These are phyloP conservation scores for Amaurobius ferox DNA, from an alignment of 2,888 invertebrate species.

Conservation along the genomic window DNA sequence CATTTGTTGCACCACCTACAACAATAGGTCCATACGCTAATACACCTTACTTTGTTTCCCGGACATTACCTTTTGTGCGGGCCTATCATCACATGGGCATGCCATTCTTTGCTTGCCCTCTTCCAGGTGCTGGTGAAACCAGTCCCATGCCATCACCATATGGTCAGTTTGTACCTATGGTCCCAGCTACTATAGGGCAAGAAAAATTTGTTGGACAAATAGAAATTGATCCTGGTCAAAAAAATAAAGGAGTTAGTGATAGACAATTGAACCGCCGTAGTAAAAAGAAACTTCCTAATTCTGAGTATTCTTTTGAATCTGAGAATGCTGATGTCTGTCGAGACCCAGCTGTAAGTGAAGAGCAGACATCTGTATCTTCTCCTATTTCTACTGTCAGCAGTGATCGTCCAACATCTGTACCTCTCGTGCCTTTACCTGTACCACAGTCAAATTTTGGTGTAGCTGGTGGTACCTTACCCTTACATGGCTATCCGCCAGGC, in stretches of 20 bases:
- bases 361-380: slow-evolving; percentile 25
- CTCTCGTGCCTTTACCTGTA: slow-evolving; percentile 70
- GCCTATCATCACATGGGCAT: slow-evolving; percentile 64
- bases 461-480: slow-evolving; percentile 49
- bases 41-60: slow-evolving; percentile 58
- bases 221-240: slow-evolving; percentile 43
- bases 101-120: slow-evolving; percentile 50
- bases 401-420: slow-evolving; percentile 59
- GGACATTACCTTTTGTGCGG: slow-evolving; percentile 64
- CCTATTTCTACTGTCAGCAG: slow-evolving; percentile 22
- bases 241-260: slow-evolving; percentile 31
- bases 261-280: slow-evolving; percentile 31
- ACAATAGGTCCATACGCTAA: slow-evolving; percentile 54
- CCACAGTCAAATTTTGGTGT: slow-evolving; percentile 56
- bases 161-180: slow-evolving; percentile 56
- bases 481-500: slow-evolving; percentile 66
- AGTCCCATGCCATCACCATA: slow-evolving; percentile 45
- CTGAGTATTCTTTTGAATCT: slow-evolving; percentile 20
- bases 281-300: slow-evolving; percentile 35
- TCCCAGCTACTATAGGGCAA: slow-evolving; percentile 32
- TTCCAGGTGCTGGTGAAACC: slow-evolving; percentile 29
- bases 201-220: slow-evolving; percentile 34
- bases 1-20: slow-evolving; percentile 54
- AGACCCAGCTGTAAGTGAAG: slow-evolving; percentile 25
- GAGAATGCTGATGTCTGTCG: slow-evolving; percentile 17